phyloP scores from a whole-genome alignment of 35 echinoderm and acorn worm genomes.

The Holothuria glaberrima region DNA sequence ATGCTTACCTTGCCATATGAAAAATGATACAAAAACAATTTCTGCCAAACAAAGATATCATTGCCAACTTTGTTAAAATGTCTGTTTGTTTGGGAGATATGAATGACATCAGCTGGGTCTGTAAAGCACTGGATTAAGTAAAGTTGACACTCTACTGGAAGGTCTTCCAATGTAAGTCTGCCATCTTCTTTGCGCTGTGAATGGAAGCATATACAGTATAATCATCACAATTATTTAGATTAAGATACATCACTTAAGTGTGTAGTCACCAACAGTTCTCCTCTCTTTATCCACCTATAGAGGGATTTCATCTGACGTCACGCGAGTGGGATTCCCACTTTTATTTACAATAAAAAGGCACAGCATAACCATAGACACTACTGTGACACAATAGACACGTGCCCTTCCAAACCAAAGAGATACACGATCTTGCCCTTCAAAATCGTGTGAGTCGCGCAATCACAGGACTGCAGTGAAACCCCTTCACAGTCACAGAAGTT shows the following conservation, averaged over 20 bases:
- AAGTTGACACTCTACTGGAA: slow-evolving; percentile 25
- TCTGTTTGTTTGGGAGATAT: slow-evolving; percentile 39
- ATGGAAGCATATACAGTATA: neutral
- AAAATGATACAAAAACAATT: slow-evolving; percentile 47
- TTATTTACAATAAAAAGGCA: too few species aligned
- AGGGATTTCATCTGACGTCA: too few species aligned
- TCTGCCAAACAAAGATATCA: slow-evolving; percentile 35
- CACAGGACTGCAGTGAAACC: too few species aligned
- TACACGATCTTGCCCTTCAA: too few species aligned
- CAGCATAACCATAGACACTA: too few species aligned
- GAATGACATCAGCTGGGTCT: slow-evolving; percentile 45
- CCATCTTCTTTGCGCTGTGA: slow-evolving; percentile 46
- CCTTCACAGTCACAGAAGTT: too few species aligned
- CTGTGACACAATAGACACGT: too few species aligned
- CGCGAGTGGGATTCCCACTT: too few species aligned
- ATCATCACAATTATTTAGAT: neutral
- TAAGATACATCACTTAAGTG: neutral
- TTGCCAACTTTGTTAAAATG: slow-evolving; percentile 35
- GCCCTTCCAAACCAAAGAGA: too few species aligned
- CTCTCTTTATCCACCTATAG: too few species aligned
- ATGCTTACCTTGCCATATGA: slow-evolving; percentile 12
- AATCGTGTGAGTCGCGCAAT: too few species aligned
- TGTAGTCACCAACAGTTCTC: neutral
- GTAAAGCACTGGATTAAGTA: slow-evolving; percentile 36
- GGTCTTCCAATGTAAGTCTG: slow-evolving; percentile 5